Conservation (phyloP, 1,140 invertebrate genomes). For the Zaprionus capensis region DNA sequence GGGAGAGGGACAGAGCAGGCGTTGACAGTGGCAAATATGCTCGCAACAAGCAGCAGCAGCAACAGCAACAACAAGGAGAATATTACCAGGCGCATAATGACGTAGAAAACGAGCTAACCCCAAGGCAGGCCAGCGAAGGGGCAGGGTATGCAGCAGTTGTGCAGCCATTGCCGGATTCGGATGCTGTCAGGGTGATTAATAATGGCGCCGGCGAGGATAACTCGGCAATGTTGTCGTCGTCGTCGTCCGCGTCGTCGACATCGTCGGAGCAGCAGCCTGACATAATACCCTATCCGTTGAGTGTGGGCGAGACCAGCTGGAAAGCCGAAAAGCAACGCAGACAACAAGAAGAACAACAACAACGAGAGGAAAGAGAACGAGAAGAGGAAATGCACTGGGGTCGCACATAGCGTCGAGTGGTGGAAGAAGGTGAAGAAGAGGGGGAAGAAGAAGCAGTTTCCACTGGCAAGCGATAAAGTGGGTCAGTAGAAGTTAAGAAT, state of each 20-base stretch:
- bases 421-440: background rate
- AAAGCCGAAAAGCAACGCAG: slow-evolving; percentile 54
- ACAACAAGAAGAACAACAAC: slow-evolving; percentile 39
- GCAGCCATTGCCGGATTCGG: slow-evolving; percentile 13
- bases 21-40: slow-evolving; percentile 56
- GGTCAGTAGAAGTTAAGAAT: slow-evolving; percentile 64
- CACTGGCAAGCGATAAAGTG: slow-evolving; percentile 48
- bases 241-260: background rate
- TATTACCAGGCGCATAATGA: slow-evolving; percentile 53
- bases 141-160: slow-evolving; percentile 15
- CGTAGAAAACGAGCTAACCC: slow-evolving; percentile 51
- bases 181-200: slow-evolving; percentile 36
- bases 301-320: slow-evolving; percentile 70
- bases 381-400: slow-evolving; percentile 50
- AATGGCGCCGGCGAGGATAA: slow-evolving; percentile 49
- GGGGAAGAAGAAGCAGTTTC: background rate
- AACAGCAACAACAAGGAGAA: slow-evolving; percentile 32
- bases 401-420: slow-evolving; percentile 63
- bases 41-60: slow-evolving; percentile 50
- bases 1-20: slow-evolving; percentile 14
- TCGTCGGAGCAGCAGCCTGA: slow-evolving; percentile 76
- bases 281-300: slow-evolving; percentile 78
- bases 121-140: background rate
- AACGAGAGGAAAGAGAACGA: slow-evolving; percentile 34
- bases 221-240: slow-evolving; percentile 10